phyloP scores from a whole-genome alignment of 2,888 invertebrate genomes.

The Rugalucina vietnamica region DNA sequence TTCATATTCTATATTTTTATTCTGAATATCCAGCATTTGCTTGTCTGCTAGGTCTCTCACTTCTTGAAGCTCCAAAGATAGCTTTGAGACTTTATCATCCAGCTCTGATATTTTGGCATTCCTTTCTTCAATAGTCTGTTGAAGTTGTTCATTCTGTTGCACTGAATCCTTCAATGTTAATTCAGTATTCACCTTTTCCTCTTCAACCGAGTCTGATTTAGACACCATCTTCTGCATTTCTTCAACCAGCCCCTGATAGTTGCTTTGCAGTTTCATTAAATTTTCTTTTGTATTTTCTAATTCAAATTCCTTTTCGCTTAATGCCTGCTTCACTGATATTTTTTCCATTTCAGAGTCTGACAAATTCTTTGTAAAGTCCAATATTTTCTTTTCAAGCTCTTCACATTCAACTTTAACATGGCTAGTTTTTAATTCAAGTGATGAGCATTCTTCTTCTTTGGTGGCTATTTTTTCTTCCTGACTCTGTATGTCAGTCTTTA shows the following conservation, averaged over 20 bases:
- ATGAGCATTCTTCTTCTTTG: neutral
- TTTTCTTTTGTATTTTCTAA: slow-evolving; percentile 19
- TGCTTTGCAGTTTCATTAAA: slow-evolving; percentile 13
- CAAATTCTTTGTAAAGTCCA: neutral
- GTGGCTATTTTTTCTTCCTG: neutral
- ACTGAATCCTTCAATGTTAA: neutral
- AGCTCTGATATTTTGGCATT: neutral
- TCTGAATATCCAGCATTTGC: neutral
- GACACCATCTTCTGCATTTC: neutral
- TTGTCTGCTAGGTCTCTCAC: neutral
- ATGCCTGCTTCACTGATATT: neutral
- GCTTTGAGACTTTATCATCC: slow-evolving; percentile 18
- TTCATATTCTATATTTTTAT: neutral
- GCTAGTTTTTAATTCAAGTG: neutral
- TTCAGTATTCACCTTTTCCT: slow-evolving; percentile 8
- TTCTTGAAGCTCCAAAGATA: neutral
- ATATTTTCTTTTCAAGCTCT: slow-evolving; percentile 14
- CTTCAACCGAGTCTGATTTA: slow-evolving; percentile 2
- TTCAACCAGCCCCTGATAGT: neutral
- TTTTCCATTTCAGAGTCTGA: slow-evolving; percentile 12
- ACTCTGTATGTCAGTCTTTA: neutral
- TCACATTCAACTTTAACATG: neutral
- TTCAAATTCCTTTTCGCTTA: slow-evolving; percentile 20
- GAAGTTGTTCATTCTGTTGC: neutral
- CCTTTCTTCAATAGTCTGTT: slow-evolving; percentile 18